Base-by-base conservation (phyloP, 1,140 invertebrate genomes). In the Temnothorax nylanderi region DNA sequence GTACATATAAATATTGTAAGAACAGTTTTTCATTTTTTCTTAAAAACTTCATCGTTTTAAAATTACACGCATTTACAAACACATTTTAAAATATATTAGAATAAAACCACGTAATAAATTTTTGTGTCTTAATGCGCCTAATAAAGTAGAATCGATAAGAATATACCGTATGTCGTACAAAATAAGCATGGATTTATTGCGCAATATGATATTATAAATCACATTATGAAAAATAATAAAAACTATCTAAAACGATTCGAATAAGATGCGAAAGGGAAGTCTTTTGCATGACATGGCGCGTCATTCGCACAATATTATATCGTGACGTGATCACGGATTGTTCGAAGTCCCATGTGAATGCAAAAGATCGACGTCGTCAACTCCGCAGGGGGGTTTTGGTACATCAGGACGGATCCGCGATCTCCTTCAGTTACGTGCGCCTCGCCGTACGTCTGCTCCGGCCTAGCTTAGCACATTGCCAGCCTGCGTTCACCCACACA, bases 401-500 rank as follows among this genome's bases (percentile, higher is more conserved):
- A 91, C 62, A 72, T 78, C 44, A 56, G 41, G 72, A 78, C 47
- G 72, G 77, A 90, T 85, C 51, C 80, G 85, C 86, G 89, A 69
- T 85, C 74, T 75, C 86, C 86, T 84, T 88, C 67, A 56, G 65
- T 76, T 90, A 78, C 37, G 60, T 51, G 47, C 78, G 21, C 51
- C 74, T 32, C 34, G 54, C n/a, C 32, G 65, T 76, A 32, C 71
- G 58, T 58, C 78, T 71, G 49, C 67, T 44, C 67, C 37, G 64
- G 67, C 84, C 89, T 88, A 89, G 92, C 90, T 93, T 93, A 92
- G 92, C 93, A 91, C 92, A 93, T 94, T 94, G 91, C 93, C 93
- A 89, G 91, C 85, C 92, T 88, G 89, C 93, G 89, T 91, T 93
- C 93, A 93, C 92, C 93, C 91, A 94, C 92, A 93, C 92, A 94